Evolutionary conservation across 2,888 invertebrate species (phyloP), one percentile per base, ranked within the genome.

Genomic region (Notodonta dromedarius): DNA sequence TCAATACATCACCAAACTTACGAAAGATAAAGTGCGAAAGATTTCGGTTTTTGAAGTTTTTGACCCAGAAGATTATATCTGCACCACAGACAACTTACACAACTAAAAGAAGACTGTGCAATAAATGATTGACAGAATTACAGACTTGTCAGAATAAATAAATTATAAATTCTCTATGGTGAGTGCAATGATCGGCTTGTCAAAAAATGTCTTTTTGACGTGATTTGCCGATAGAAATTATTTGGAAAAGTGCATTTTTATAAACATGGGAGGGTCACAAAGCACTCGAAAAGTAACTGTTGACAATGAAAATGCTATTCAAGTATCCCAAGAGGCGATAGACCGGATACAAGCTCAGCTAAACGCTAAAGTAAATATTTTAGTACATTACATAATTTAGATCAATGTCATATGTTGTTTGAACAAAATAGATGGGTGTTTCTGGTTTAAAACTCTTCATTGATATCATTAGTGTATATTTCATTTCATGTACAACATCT

Each of bases 191-290:
- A 70, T 62, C 60, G 54, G 74, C 58, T 66, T 82, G 83, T 81
- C 81, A 79, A 77, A 88, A 89, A 82, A 90, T 92, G 91, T 82
- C 80, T 85, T 87, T 90, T 84, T 92, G 90, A 92, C 84, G 81
- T 82, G 81, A 84, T 85, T 89, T 84, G 85, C 88, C 87, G 87
- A 90, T 80, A 82, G 83, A 77, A 85, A 80, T 81, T 85, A 84
- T 82, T 84, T 79, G 75, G 78, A 82, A 77, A 44, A 77, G 71
- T 74, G 71, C 67, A 80, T 75, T 87, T 89, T 87, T 83, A 78
- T 77, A 84, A 91, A 84, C 74, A 95, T 95, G 95, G 95, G 95
- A 84, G 94, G 91, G 76, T 90, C 92, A 66, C 90, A 94, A 80
- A 95, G 95, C 82, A 93, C 94, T 69, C 82, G 93, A 67, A 93